These are phyloP conservation scores for Bhutanitis thaidina DNA, from an alignment of 2,888 invertebrate genomes.

Conservation along the genomic window DNA sequence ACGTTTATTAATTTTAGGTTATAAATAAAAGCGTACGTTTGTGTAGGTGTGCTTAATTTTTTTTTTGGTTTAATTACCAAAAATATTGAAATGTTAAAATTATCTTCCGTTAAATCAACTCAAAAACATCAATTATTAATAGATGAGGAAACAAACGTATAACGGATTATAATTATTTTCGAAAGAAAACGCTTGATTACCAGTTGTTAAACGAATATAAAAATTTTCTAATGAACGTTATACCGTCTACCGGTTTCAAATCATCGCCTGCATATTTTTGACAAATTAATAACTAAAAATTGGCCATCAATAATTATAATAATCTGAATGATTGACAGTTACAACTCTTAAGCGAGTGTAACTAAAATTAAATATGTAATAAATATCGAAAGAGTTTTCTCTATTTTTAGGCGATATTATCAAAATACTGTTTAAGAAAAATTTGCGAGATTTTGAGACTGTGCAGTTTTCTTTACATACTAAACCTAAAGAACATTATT, in stretches of 20 bases:
- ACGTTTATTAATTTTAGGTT: constrained; percentile 10
- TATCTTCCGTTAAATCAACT: not conserved
- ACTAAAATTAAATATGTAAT: no score
- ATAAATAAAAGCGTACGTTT: not conserved
- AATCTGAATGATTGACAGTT: no score
- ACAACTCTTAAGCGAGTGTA: no score
- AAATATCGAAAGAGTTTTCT: no score
- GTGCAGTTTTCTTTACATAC: no score
- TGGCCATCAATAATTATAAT: no score
- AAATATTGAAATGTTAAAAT: not conserved
- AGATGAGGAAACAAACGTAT: not conserved
- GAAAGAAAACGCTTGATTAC: no score
- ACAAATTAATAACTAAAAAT: not conserved
- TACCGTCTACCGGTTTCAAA: not conserved
- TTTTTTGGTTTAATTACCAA: not conserved
- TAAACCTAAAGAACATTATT: no score
- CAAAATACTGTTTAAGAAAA: no score
- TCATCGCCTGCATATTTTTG: not conserved
- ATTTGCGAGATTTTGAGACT: no score
- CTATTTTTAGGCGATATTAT: no score
- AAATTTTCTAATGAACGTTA: not conserved
- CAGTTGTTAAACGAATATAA: constrained; percentile 4
- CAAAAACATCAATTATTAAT: not conserved
- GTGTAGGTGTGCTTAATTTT: not conserved
- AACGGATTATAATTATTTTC: not conserved